Evolutionary conservation across 2,797 vertebrate genomes (phyloP).

Genomic region (Chaetodon trifasciatus): DNA sequence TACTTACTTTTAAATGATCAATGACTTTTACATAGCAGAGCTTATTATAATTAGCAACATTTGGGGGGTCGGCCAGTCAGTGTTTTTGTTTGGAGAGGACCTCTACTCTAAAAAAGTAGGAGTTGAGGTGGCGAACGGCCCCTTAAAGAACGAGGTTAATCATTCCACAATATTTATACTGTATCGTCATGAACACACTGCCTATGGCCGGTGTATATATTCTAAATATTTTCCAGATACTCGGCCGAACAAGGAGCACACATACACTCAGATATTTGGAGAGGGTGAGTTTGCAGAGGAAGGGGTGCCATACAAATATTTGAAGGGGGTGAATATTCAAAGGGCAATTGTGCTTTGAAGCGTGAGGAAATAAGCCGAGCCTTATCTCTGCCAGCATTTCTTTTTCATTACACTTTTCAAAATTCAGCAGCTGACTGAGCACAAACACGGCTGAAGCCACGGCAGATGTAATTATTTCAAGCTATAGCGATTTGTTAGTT

Average conservation of each 20-base stretch:
- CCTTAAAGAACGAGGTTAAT: conserved; percentile 65
- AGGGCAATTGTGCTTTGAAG: conserved; percentile 78
- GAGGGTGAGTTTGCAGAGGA: conserved; percentile 60
- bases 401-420: conserved; percentile 61
- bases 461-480: conserved; percentile 45
- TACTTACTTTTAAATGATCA: conserved; percentile 2
- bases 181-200: conserved; percentile 67
- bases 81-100: conserved; percentile 1
- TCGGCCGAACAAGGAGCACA: conserved; percentile 70
- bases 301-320: conserved; percentile 74
- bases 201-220: conserved; percentile 69
- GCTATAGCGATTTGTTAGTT: conserved; percentile 48
- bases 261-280: conserved; percentile 66
- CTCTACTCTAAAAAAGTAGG: conserved; percentile 12
- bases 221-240: conserved; percentile 81
- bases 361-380: conserved; percentile 56
- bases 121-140: conserved; percentile 22
- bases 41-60: neutral
- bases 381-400: conserved; percentile 64
- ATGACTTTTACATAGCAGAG: neutral
- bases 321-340: conserved; percentile 72
- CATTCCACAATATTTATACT: conserved; percentile 76
- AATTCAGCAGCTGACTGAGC: conserved; percentile 30
- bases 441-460: conserved; percentile 16
- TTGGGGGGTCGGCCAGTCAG: neutral